phyloP scores from a whole-genome alignment of 2,113 vertebrate species.

The Oostethus manadensis region DNA sequence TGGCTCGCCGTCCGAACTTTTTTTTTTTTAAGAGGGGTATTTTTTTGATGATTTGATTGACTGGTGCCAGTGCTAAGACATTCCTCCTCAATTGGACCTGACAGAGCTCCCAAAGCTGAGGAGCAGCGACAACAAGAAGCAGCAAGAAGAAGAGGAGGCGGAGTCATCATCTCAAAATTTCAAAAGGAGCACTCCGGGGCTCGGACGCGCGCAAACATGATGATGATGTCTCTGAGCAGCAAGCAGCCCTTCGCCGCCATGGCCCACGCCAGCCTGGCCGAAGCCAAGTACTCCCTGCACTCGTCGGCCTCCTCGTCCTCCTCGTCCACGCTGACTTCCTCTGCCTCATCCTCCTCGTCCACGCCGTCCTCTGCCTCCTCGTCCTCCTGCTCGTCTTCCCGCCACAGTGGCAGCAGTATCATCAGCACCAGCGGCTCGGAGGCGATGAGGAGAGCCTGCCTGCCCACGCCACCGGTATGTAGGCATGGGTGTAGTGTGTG shows the following conservation, averaged over 20 bases:
- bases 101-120: too few relatives aligned
- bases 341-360: slow-evolving; percentile 73
- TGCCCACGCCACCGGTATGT: slow-evolving; percentile 96
- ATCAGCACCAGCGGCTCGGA: slow-evolving; percentile 78
- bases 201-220: slow-evolving; percentile 79
- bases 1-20: too few relatives aligned
- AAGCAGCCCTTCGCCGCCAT: slow-evolving; percentile 91
- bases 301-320: slow-evolving; percentile 67
- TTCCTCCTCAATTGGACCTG: too few relatives aligned
- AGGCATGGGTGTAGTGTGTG: slow-evolving; percentile 69
- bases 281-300: slow-evolving; percentile 90
- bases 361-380: slow-evolving; percentile 75
- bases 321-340: slow-evolving; percentile 76
- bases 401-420: slow-evolving; percentile 72
- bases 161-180: slow-evolving; percentile 63
- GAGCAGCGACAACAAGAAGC: neutral
- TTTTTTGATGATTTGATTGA: too few relatives aligned
- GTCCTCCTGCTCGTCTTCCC: slow-evolving; percentile 77
- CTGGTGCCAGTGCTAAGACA: too few relatives aligned
- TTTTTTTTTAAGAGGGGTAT: neutral
- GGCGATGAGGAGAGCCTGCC: slow-evolving; percentile 92
- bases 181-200: slow-evolving; percentile 73
- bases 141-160: slow-evolving; percentile 56
- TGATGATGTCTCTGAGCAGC: slow-evolving; percentile 99
- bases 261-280: slow-evolving; percentile 87